Base-by-base conservation (phyloP, 2,797 vertebrate species). In the Gouania willdenowi region DNA sequence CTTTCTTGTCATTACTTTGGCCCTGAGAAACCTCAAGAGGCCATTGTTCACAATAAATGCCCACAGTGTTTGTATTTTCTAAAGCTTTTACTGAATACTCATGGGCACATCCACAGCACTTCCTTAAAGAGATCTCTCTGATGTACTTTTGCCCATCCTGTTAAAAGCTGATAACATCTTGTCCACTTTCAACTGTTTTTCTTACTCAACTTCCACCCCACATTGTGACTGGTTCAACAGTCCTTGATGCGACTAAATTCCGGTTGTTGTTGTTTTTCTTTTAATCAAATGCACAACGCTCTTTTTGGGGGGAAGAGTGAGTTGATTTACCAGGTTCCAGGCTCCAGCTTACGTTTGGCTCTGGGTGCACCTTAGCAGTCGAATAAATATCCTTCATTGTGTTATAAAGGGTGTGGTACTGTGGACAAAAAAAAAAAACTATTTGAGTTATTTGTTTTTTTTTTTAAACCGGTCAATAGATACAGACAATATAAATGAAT, bases 301-400 rank as follows among this genome's bases (percentile, higher is more conserved):
- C n/a, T n/a, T n/a, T n/a, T n/a, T n/a, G n/a, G n/a, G n/a, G n/a
- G n/a, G n/a, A n/a, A 25, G 13, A 30, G 9, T 1, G 8, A 8
- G 18, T 43, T 23, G 29, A 67, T 89, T 83, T 34, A 92, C 90
- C 45, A 19, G 95, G 96, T 24, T 99, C 94, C 54, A 99, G 82
- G 26, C 90, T 89, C 94, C 92, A 97, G 84, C 91, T 95, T 61
- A 82, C 39, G 8, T 84, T 56, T 39, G 33, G 27, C 58, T 85
- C 62, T 26, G 82, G 87, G 59, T 90, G 88, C 46, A 98, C 94
- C 41, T 93, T 94, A 59, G 92, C 79, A 0, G 90, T 95, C 24
- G 95, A 95, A 64, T 98, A 98, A 66, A 93, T 93, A 26, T 58
- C 89, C 77, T 90, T 91, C 96, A 99, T 98, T 35, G 78, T 71